A percentile compares a stretch with the other conserved stretches of the same genome.
These are phyloP conservation scores for Bruchidius siliquastri DNA, from an alignment of 2,888 invertebrate species.

Conservation along the genomic window DNA sequence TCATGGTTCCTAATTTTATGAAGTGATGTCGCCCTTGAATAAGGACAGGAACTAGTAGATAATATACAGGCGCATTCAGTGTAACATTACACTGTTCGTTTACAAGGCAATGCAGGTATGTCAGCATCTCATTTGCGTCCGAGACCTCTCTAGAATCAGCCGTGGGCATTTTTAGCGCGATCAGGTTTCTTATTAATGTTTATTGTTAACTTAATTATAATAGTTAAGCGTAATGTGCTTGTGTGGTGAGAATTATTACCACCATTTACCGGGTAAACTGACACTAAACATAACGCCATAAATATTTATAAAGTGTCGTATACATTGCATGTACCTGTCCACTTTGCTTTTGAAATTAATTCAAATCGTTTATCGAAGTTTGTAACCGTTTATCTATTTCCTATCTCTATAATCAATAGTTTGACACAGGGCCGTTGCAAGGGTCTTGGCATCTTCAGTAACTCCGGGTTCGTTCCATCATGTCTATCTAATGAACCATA, in stretches of 20 bases:
- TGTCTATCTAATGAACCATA: too few species aligned
- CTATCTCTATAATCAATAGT: neutral
- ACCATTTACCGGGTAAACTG: constrained; percentile 18
- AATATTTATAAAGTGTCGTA: constrained; percentile 18
- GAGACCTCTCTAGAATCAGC: neutral
- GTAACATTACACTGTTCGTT: constrained; percentile 4
- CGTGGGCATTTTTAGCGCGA: constrained; percentile 5
- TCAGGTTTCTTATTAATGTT: constrained; percentile 14
- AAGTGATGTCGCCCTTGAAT: neutral
- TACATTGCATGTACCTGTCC: constrained; percentile 15
- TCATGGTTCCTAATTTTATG: neutral
- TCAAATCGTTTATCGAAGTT: constrained; percentile 9
- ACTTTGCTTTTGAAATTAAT: constrained; percentile 12
- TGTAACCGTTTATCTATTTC: neutral
- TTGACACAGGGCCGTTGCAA: neutral
- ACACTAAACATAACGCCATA: constrained; percentile 17
- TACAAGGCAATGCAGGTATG: neutral
- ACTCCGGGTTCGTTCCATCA: too few species aligned
- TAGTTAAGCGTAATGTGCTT: constrained; percentile 18
- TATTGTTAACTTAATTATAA: constrained; percentile 13
- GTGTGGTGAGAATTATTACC: constrained; percentile 21
- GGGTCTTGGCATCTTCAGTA: neutral
- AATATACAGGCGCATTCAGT: neutral
- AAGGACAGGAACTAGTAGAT: neutral
- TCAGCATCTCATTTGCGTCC: constrained; percentile 2